Percentiles rank a stretch among this genome's conserved stretches.
Conservation (phyloP, 2,113 vertebrate species). For the Hyla sarda region DNA sequence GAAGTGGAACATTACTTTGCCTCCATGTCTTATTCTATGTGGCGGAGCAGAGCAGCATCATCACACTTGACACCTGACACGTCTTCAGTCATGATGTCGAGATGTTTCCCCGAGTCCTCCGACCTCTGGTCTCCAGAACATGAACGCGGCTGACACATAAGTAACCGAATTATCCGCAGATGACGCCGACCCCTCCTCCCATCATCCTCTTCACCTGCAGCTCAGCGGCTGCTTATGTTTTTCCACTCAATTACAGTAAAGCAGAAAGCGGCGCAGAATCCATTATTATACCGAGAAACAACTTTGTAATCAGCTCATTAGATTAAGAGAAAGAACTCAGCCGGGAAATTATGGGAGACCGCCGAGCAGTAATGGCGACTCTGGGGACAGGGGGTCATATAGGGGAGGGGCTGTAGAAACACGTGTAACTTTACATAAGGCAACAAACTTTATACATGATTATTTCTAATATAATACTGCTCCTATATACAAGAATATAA, state of each 20-base stretch:
- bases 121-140: not conserved
- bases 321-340: not conserved
- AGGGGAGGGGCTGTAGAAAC: not conserved
- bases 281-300: not conserved
- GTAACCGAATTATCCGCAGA: not conserved
- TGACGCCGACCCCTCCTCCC: not conserved
- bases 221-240: not conserved
- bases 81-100: not conserved
- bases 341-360: not conserved
- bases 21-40: too few relatives aligned
- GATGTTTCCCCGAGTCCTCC: not conserved
- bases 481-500: too few relatives aligned
- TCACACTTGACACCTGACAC: not conserved
- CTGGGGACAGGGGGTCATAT: not conserved
- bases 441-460: not conserved
- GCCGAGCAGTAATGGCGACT: not conserved
- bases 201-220: not conserved
- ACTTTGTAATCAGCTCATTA: not conserved
- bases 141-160: not conserved
- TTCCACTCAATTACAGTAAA: slow-evolving; percentile 20
- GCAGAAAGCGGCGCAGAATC: not conserved
- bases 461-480: too few relatives aligned
- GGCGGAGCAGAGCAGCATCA: too few relatives aligned
- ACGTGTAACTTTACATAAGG: not conserved
- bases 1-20: too few relatives aligned